Evolutionary conservation across 2,888 invertebrate genomes (phyloP).

Genomic region (Drosophila buzzatii): DNA sequence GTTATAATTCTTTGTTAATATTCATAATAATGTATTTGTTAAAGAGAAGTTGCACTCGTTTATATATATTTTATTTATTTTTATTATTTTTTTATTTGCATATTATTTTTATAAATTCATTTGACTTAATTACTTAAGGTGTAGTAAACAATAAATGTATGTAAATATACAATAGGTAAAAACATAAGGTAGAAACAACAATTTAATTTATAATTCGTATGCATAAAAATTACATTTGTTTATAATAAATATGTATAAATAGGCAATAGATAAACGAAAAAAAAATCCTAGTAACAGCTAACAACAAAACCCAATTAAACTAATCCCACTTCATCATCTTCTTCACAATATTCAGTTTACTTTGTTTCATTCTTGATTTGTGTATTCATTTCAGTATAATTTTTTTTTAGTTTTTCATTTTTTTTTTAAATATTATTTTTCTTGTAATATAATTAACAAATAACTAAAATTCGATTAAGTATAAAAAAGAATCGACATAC

Average conservation of each 20-base stretch:
- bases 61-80: conserved; percentile 3
- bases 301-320: conserved; percentile 49
- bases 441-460: conserved; percentile 46
- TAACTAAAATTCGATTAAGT: conserved; percentile 72
- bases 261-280: conserved; percentile 33
- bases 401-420: background rate
- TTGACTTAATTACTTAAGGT: conserved; percentile 71
- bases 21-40: conserved; percentile 46
- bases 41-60: conserved; percentile 68
- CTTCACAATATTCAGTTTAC: conserved; percentile 30
- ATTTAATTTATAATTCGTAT: conserved; percentile 61
- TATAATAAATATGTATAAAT: conserved; percentile 64
- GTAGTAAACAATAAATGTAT: conserved; percentile 68
- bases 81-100: conserved; percentile 16
- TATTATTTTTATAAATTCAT: conserved; percentile 71
- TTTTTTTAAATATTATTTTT: too few relatives aligned
- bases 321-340: conserved; percentile 16
- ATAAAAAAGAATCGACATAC: conserved; percentile 53
- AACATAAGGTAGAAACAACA: conserved; percentile 70
- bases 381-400: conserved; percentile 2
- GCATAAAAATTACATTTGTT: conserved; percentile 65
- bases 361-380: conserved; percentile 16
- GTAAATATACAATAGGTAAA: conserved; percentile 53
- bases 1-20: conserved; percentile 28
- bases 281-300: conserved; percentile 53